Evolutionary conservation across 2,888 invertebrate genomes (phyloP).

Genomic region (Ennomos quercinarius): DNA sequence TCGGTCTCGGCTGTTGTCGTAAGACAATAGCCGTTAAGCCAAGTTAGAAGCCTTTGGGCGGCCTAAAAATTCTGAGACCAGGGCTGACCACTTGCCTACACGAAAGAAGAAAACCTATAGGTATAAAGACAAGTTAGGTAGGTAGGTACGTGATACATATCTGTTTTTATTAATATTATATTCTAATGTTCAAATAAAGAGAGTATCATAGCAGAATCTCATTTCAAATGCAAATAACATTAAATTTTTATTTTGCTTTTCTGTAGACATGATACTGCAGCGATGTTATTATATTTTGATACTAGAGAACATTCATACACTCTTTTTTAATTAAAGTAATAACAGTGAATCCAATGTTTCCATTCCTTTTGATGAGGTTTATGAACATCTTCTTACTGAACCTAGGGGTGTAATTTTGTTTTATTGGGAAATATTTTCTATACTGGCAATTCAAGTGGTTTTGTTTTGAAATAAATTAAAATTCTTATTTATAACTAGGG

Average conservation of each 20-base stretch:
- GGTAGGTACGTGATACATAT: too few relatives aligned
- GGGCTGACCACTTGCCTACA: too few relatives aligned
- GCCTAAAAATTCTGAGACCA: too few relatives aligned
- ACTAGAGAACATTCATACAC: slow-evolving; percentile 9
- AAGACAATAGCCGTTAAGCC: too few relatives aligned
- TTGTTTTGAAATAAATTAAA: too few relatives aligned
- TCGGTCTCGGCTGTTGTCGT: too few relatives aligned
- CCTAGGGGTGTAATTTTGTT: slow-evolving; percentile 4
- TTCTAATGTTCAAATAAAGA: slow-evolving; percentile 21
- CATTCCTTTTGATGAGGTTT: slow-evolving; percentile 16
- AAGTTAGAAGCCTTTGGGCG: too few relatives aligned
- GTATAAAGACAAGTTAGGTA: too few relatives aligned
- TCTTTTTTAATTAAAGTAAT: slow-evolving; percentile 26
- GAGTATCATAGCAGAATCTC: slow-evolving; percentile 22
- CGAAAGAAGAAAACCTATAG: too few relatives aligned
- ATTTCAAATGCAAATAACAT: slow-evolving; percentile 34
- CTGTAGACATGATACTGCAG: not conserved
- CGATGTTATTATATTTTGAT: slow-evolving; percentile 16
- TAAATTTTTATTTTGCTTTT: slow-evolving; percentile 12
- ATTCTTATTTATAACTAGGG: too few relatives aligned
- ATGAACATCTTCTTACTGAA: slow-evolving; percentile 7
- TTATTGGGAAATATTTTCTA: too few relatives aligned
- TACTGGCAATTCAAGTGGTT: too few relatives aligned
- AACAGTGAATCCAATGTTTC: slow-evolving; percentile 11
- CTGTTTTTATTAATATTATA: slow-evolving; percentile 18